phyloP scores from a whole-genome alignment of 2,797 vertebrate species.

The Scolopax rusticola region DNA sequence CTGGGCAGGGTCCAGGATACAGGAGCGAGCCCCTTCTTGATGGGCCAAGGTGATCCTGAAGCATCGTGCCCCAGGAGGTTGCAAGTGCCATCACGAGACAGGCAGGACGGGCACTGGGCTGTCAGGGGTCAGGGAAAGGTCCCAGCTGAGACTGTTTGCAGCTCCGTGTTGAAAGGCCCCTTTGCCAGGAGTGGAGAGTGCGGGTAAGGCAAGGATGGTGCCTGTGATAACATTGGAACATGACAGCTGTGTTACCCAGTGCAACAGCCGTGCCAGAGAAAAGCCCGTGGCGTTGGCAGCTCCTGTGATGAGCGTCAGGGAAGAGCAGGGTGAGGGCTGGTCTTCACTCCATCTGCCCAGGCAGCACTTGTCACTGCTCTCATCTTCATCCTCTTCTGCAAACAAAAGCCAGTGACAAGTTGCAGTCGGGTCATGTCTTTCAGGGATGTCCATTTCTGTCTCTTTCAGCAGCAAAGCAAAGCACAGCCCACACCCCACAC shows the following conservation, averaged over 20 bases:
- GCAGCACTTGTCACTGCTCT: background rate
- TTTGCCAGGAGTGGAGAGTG: background rate
- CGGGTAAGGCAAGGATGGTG: background rate
- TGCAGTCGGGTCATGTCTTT: background rate
- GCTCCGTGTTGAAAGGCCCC: background rate
- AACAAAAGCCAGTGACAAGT: background rate
- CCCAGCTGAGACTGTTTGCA: background rate
- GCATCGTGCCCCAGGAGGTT: rapidly evolving
- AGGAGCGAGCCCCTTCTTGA: background rate
- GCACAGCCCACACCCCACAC: background rate
- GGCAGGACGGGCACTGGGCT: background rate
- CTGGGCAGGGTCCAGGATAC: background rate
- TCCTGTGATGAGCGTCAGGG: background rate
- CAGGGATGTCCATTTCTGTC: background rate
- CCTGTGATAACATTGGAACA: background rate
- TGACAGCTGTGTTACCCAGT: background rate
- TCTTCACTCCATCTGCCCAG: background rate
- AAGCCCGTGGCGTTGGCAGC: background rate
- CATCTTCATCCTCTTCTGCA: background rate
- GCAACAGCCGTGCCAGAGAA: background rate
- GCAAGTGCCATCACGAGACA: rapidly evolving
- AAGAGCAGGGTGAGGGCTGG: rapidly evolving
- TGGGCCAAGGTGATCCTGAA: background rate
- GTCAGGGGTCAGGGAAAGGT: background rate
- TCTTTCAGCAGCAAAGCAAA: background rate